Percentiles rank a stretch among this genome's conserved stretches.
These are phyloP conservation scores for Leucania comma DNA, from an alignment of 2,888 invertebrate species.

Conservation along the genomic window DNA sequence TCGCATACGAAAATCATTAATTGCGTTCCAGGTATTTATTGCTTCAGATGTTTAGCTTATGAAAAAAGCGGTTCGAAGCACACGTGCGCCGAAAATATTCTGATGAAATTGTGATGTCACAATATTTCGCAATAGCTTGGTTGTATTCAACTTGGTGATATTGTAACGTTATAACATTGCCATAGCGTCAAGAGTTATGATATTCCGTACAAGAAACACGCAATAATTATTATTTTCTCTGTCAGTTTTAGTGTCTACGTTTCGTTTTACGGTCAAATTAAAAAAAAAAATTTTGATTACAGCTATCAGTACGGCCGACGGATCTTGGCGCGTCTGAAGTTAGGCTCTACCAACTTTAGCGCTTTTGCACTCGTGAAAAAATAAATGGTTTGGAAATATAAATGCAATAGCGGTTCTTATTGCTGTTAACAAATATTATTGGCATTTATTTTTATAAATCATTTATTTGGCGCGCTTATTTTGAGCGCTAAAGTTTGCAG, in stretches of 20 bases:
- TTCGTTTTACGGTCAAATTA: slow-evolving; percentile 13
- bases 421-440: too few relatives aligned
- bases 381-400: too few relatives aligned
- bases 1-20: slow-evolving; percentile 65
- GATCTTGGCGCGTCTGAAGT: too few relatives aligned
- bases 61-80: slow-evolving; percentile 33
- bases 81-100: slow-evolving; percentile 6
- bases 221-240: neutral
- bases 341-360: too few relatives aligned
- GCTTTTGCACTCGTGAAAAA: too few relatives aligned
- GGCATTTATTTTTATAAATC: too few relatives aligned
- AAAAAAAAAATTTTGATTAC: too few relatives aligned
- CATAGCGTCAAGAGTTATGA: neutral
- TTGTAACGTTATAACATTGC: neutral
- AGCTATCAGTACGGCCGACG: too few relatives aligned
- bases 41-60: slow-evolving; percentile 27
- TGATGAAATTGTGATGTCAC: slow-evolving; percentile 34
- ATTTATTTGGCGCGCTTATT: too few relatives aligned
- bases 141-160: neutral
- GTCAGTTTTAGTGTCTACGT: slow-evolving; percentile 12
- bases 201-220: neutral
- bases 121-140: slow-evolving; percentile 45
- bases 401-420: too few relatives aligned
- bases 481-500: too few relatives aligned
- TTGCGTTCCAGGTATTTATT: slow-evolving; percentile 59